A percentile compares a stretch with the other conserved stretches of the same genome.
Evolutionary conservation across 37 sponge, comb jelly and placozoan genomes (phyloP).

Genomic region (Halisarca cf. caerulea): DNA sequence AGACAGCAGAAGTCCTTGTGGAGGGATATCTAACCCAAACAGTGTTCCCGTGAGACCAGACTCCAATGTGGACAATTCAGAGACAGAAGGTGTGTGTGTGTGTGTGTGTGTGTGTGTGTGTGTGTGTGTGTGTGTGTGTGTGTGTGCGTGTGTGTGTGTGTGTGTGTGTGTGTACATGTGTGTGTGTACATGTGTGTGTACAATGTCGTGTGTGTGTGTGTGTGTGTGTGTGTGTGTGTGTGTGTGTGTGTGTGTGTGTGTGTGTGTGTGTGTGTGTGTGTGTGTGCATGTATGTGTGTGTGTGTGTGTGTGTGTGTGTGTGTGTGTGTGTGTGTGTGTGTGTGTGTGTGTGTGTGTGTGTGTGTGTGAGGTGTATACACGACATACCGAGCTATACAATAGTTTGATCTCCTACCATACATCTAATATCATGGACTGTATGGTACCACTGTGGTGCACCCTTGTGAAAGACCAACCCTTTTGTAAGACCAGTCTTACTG

Average conservation of each 20-base stretch:
- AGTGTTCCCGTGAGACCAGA: conserved; percentile 1
- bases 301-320: too few relatives aligned
- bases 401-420: too few relatives aligned
- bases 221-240: conserved; percentile 33
- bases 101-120: conserved; percentile 21
- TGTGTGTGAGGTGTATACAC: too few relatives aligned
- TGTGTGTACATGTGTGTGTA: background rate
- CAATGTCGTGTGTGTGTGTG: background rate
- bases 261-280: background rate
- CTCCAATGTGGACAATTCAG: conserved; percentile 13
- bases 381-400: too few relatives aligned
- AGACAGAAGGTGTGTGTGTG: conserved; percentile 16
- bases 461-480: too few relatives aligned
- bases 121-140: conserved; percentile 29
- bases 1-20: conserved; percentile 8
- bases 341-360: too few relatives aligned
- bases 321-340: too few relatives aligned
- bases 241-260: background rate
- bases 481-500: too few relatives aligned
- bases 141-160: conserved; percentile 28
- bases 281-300: background rate
- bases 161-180: background rate
- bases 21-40: background rate
- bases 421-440: too few relatives aligned
- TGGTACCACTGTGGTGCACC: too few relatives aligned